Evolutionary conservation across 2,888 invertebrate species (phyloP), one percentile per base, ranked within the genome.

Genomic region (Callyntrura guangdongensis): DNA sequence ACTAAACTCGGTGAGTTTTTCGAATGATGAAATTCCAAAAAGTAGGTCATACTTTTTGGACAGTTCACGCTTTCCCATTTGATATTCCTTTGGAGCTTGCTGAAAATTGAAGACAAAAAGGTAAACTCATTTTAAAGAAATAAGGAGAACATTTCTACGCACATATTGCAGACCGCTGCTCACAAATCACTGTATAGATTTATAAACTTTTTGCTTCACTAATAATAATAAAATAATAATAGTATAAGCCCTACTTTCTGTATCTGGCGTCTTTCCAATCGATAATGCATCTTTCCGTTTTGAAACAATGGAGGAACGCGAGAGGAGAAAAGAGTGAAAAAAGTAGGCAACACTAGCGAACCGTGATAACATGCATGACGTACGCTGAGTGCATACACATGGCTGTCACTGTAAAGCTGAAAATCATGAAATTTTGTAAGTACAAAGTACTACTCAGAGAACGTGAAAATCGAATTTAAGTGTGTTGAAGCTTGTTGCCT

Each of bases 31-130:
- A 90, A 93, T 91, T 82, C 94, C 94, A 91, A 94, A 94, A 83
- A 94, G 93, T 49, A 94, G 92, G 91, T 94, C 94, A 86, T 94
- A 94, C 90, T 94, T 94, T 92, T 92, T 93, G 79, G 93, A 92
- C 91, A 93, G 90, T 91, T 94, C 93, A 47, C 94, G 85, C 72
- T 94, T 94, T 53, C 93, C 93, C 94, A 93, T 93, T 92, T 93
- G 93, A 82, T 86, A 92, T 59, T 92, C 92, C n/a, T 86, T 86
- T 27, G 91, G 22, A 69, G 89, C 72, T 89, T 92, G 85, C 59
- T 77, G 82, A 64, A 90, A 84, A 82, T 25, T 17, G 59, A 84
- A 89, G 69, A 74, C n/a, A 45, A 59, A 74, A 85, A 59, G 22
- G 77, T 53, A 25, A 79, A 36, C 17, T 27, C 25, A 79, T 36